phyloP scores from a whole-genome alignment of 2,888 invertebrate species.

The Busseola fusca region DNA sequence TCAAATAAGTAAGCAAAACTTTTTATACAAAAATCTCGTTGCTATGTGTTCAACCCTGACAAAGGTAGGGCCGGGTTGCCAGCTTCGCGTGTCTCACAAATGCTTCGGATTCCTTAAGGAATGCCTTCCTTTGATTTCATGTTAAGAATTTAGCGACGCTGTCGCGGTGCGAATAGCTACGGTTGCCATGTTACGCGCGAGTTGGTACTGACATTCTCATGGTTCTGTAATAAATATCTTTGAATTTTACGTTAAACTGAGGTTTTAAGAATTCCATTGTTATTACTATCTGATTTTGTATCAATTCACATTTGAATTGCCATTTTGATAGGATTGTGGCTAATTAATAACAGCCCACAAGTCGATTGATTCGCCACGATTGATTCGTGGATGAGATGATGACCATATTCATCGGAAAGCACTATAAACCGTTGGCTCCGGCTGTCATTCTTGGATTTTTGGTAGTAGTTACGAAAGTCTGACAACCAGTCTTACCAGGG shows the following conservation, averaged over 20 bases:
- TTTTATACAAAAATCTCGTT: conserved; percentile 23
- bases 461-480: too few species aligned
- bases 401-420: too few species aligned
- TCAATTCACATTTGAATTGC: conserved; percentile 6
- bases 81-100: conserved; percentile 45
- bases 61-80: conserved; percentile 41
- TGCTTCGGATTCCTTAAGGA: conserved; percentile 60
- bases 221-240: conserved; percentile 37
- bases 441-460: too few species aligned
- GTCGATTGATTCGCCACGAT: too few species aligned
- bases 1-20: conserved; percentile 7
- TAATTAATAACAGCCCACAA: too few species aligned
- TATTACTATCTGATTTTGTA: background rate
- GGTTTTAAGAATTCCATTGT: background rate
- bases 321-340: too few species aligned
- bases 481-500: too few species aligned
- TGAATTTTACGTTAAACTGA: background rate
- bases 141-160: conserved; percentile 64
- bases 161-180: conserved; percentile 30
- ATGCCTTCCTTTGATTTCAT: conserved; percentile 67
- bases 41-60: conserved; percentile 18
- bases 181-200: conserved; percentile 24
- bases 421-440: too few species aligned
- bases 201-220: conserved; percentile 19
- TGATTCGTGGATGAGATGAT: too few species aligned